Percentiles rank a stretch among this genome's conserved stretches.
Evolutionary conservation across 2,888 invertebrate genomes (phyloP).

Genomic region (Oasisia sp.): DNA sequence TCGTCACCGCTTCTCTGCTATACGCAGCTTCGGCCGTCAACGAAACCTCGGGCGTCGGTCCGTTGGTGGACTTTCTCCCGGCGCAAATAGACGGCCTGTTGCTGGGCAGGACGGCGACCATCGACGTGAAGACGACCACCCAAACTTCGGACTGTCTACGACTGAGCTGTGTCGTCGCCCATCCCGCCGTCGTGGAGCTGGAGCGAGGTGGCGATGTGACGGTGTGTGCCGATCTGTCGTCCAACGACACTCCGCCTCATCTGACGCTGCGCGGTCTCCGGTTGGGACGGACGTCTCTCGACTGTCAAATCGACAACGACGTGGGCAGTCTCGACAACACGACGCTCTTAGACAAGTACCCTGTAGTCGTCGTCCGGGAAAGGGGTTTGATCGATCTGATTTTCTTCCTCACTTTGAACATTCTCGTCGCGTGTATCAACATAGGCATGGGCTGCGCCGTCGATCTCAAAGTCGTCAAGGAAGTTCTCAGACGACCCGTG

Average conservation of each 20-base stretch:
- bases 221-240: not conserved
- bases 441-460: conserved; percentile 66
- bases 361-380: not conserved
- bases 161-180: not conserved
- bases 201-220: not conserved
- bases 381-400: conserved; percentile 39
- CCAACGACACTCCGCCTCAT: not conserved
- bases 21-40: not conserved
- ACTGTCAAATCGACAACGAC: not conserved
- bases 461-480: conserved; percentile 57
- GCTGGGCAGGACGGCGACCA: not conserved
- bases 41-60: not conserved
- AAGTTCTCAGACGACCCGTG: conserved; percentile 64
- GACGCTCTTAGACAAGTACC: not conserved
- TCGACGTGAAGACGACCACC: not conserved
- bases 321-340: not conserved
- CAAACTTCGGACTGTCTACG: not conserved
- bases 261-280: not conserved
- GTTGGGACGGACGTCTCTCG: not conserved
- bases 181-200: not conserved
- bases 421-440: conserved; percentile 51
- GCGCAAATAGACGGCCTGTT: not conserved
- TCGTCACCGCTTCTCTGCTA: not conserved
- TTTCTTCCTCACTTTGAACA: conserved; percentile 59
- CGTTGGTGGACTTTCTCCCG: not conserved